Percentiles rank a stretch among this genome's conserved stretches.
These are phyloP conservation scores for Agrochola lota DNA, from an alignment of 2,888 invertebrate species.

Conservation along the genomic window DNA sequence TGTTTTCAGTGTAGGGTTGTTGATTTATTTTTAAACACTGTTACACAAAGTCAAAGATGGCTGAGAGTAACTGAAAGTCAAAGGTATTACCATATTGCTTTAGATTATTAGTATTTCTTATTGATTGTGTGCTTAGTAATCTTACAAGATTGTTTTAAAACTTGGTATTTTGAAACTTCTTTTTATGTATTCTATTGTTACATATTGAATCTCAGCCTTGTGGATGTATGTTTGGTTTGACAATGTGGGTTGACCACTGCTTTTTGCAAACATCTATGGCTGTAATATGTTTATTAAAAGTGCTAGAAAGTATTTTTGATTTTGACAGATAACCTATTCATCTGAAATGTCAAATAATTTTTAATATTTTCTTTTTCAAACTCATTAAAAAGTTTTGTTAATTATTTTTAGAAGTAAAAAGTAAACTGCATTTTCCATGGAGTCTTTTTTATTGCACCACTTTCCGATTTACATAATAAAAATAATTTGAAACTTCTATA, in stretches of 20 bases:
- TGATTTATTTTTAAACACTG: constrained; percentile 85
- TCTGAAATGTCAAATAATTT: constrained; percentile 72
- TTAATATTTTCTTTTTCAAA: constrained; percentile 46
- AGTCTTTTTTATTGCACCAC: neutral
- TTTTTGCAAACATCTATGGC: constrained; percentile 24
- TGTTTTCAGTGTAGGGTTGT: constrained; percentile 72
- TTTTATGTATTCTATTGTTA: constrained; percentile 57
- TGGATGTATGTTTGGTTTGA: constrained; percentile 69
- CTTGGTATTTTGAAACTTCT: constrained; percentile 63
- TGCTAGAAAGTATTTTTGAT: constrained; percentile 49
- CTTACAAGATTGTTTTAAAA: constrained; percentile 67
- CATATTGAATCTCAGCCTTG: constrained; percentile 66
- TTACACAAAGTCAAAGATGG: constrained; percentile 85
- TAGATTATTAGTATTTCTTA: constrained; percentile 54
- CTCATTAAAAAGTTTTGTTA: constrained; percentile 46
- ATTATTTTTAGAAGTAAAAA: constrained; percentile 16
- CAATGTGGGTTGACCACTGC: constrained; percentile 53
- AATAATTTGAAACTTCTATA: neutral
- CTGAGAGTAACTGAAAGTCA: constrained; percentile 78
- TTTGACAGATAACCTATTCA: constrained; percentile 83
- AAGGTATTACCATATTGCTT: constrained; percentile 66
- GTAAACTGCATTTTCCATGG: neutral
- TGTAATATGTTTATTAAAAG: constrained; percentile 23
- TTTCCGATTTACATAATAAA: neutral
- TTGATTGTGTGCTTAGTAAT: constrained; percentile 57